Evolutionary conservation across 53 echinoderm and acorn worm genomes (phyloP).

Genomic region (Temnopleurus reevesii): DNA sequence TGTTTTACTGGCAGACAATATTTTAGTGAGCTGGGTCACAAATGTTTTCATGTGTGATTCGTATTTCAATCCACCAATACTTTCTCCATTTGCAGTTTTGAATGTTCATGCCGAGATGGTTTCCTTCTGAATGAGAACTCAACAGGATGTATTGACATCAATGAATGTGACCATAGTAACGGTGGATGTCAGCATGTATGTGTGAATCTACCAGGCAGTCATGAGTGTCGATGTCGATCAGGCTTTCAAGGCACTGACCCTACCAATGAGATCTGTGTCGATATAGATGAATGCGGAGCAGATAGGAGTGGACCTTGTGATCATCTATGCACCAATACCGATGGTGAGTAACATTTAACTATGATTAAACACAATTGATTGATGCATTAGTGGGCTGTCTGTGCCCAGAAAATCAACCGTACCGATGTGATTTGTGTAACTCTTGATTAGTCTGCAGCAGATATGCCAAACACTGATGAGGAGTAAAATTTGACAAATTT

Average conservation of each 20-base stretch:
- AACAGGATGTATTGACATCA: conserved; percentile 90
- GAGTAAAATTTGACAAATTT: too few species aligned
- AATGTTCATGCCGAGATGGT: conserved; percentile 77
- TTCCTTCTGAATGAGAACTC: conserved; percentile 72
- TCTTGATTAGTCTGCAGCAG: conserved; percentile 93
- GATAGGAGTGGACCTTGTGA: conserved; percentile 87
- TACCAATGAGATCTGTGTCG: conserved; percentile 80
- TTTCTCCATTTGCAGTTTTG: too few species aligned
- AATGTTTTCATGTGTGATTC: too few species aligned
- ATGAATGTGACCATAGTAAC: conserved; percentile 81
- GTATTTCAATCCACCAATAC: too few species aligned
- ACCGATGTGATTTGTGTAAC: conserved; percentile 82
- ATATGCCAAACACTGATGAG: too few species aligned
- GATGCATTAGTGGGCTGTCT: too few species aligned
- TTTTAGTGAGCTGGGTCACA: too few species aligned
- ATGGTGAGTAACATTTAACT: conserved; percentile 58
- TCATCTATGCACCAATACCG: conserved; percentile 77
- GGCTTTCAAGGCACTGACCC: conserved; percentile 83
- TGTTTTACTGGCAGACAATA: too few species aligned
- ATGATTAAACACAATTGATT: too few species aligned
- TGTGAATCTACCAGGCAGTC: conserved; percentile 79
- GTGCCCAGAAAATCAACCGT: too few species aligned
- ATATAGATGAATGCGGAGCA: conserved; percentile 95
- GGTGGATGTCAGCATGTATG: conserved; percentile 97
- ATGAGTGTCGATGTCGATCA: conserved; percentile 86